Evolutionary conservation across 2,888 invertebrate species (phyloP).

Genomic region (Alentia gelatinosa): DNA sequence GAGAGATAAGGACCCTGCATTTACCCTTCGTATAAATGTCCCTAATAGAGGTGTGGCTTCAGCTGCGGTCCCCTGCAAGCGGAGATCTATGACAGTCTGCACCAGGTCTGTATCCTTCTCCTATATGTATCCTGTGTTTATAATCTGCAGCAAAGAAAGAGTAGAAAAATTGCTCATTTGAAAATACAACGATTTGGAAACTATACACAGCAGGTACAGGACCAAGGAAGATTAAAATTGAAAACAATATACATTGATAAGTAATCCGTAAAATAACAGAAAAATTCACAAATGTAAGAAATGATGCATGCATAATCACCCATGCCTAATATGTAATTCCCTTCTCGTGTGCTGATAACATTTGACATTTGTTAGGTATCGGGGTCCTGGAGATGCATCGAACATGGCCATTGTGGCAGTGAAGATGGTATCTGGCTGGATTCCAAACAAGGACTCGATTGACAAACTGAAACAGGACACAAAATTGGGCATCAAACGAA

Average conservation of each 20-base stretch:
- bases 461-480: slow-evolving; percentile 64
- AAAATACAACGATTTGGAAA: too few species aligned
- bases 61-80: slow-evolving; percentile 63
- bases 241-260: neutral
- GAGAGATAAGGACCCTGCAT: neutral
- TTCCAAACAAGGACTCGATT: slow-evolving; percentile 88
- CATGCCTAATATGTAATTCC: neutral
- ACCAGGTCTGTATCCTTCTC: slow-evolving; percentile 73
- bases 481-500: slow-evolving; percentile 70
- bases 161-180: too few species aligned
- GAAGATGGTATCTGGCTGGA: slow-evolving; percentile 93
- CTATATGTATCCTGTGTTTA: too few species aligned
- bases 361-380: slow-evolving; percentile 66
- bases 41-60: neutral
- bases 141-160: too few species aligned
- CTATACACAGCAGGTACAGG: too few species aligned
- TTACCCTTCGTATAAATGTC: neutral
- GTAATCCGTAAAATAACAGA: too few species aligned
- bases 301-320: too few species aligned
- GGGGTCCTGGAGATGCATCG: slow-evolving; percentile 83
- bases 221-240: too few species aligned
- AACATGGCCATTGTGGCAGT: slow-evolving; percentile 96
- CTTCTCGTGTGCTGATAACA: too few species aligned
- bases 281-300: too few species aligned
- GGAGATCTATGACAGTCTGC: slow-evolving; percentile 70